These are phyloP conservation scores for Pomacea canaliculata DNA, from an alignment of 2,888 invertebrate genomes.

Conservation along the genomic window DNA sequence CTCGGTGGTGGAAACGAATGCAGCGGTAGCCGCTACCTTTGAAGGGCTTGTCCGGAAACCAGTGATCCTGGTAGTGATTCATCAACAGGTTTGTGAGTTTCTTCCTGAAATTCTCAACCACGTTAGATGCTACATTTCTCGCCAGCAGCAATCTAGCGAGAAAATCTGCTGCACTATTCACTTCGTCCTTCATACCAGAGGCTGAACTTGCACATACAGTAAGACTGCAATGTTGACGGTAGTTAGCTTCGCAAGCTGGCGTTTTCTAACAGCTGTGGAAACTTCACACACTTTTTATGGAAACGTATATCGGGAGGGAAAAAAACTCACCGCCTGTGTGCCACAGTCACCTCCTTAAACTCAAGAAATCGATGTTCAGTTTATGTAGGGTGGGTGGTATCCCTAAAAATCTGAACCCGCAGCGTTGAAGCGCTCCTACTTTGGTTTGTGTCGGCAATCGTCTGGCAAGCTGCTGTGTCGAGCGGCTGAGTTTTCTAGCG, in stretches of 20 bases:
- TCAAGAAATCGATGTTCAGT: not conserved
- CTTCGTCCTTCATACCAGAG: constrained; percentile 61
- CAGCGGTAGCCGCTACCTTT: constrained; percentile 82
- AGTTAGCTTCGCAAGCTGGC: not conserved
- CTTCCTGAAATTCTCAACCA: constrained; percentile 44
- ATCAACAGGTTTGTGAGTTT: constrained; percentile 49
- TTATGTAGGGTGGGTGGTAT: not conserved
- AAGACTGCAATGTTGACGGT: not conserved
- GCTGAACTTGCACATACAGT: constrained; percentile 11
- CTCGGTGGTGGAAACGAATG: constrained; percentile 77
- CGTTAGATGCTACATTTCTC: constrained; percentile 42
- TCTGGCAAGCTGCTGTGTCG: constrained; percentile 3
- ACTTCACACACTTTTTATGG: constrained; percentile 2
- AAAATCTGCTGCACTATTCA: constrained; percentile 61
- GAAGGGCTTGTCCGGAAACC: constrained; percentile 81
- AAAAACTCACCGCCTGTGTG: constrained; percentile 9
- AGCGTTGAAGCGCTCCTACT: constrained; percentile 4
- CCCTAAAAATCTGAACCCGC: not conserved
- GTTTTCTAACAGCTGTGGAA: constrained; percentile 13
- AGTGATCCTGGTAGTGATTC: constrained; percentile 77
- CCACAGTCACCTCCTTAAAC: not conserved
- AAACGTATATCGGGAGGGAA: not conserved
- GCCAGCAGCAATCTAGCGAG: constrained; percentile 50
- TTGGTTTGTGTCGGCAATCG: constrained; percentile 2
- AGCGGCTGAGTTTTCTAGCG: constrained; percentile 18